Evolutionary conservation across 1,140 invertebrate species (phyloP), one percentile per base, ranked within the genome.

Genomic region (Agrypnia vestita): DNA sequence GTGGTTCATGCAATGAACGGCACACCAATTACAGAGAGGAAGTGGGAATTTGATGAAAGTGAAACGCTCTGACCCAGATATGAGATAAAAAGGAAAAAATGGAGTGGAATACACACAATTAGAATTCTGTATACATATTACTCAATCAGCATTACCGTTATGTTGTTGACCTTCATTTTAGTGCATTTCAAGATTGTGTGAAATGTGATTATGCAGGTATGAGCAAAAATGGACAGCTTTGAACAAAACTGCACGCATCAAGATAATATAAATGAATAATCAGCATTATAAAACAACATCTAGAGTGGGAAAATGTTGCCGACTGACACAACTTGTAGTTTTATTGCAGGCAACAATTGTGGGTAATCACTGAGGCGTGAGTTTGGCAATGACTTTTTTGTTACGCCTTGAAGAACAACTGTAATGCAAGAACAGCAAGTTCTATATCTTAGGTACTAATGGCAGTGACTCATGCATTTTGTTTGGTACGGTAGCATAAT

Each of bases 31-130:
- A 71, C 47, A 51, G 17, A 51, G 67, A 71, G 67, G 67, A 71
- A 71, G 67, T 71, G 19, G 21, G 15, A 47, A 49, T 51, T 71
- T 71, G 67, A 71, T 71, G 67, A 71, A 71, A 71, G 67, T 25
- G 46, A 71, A 51, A 71, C 12, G 49, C 46, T 12, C 67, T 25
- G 46, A 71, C 59, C 59, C 21, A 62, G n/a, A 71, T 71, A 12
- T 25, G 46, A 17, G 44, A 71, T 49, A 49, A 51, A 51, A 71
- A 51, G 9, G 19, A 15, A 8, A 25, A 3, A 62, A 35, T 21
- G 46, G 12, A 71, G 47, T 71, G 11, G 9, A 19, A 71, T 71
- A 13, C 46, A 51, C 15, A 44, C 35, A 43, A 67, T 8, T 17
- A 62, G 7, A 62, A 11, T 51, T 19, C 44, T 19, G 15, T 11